Evolutionary conservation across 1,140 invertebrate genomes (phyloP).

Genomic region (Latrodectus geometricus): DNA sequence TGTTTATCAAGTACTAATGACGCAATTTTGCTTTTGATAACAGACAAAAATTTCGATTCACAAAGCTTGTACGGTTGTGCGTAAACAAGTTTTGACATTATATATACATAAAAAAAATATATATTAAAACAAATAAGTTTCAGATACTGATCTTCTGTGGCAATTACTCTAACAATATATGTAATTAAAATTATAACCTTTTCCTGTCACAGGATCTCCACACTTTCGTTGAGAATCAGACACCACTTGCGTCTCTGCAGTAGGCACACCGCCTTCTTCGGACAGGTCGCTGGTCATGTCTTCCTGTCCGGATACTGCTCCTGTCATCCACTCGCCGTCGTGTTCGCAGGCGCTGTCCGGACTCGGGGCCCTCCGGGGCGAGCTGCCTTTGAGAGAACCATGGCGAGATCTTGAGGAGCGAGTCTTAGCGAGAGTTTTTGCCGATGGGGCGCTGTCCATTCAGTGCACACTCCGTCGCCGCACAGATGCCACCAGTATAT

Average conservation of each 20-base stretch:
- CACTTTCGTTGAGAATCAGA: not conserved
- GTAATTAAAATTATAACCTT: slow-evolving; percentile 3
- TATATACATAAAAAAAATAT: too few relatives aligned
- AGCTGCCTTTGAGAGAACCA: slow-evolving; percentile 27
- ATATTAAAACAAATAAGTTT: too few relatives aligned
- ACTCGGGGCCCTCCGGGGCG: slow-evolving; percentile 16
- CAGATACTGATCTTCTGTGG: too few relatives aligned
- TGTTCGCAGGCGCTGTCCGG: slow-evolving; percentile 51
- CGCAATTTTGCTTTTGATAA: too few relatives aligned
- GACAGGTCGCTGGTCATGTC: slow-evolving; percentile 38
- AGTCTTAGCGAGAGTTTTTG: not conserved
- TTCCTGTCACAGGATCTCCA: not conserved
- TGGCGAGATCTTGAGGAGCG: slow-evolving; percentile 29
- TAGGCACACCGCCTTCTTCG: not conserved
- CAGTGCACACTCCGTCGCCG: not conserved
- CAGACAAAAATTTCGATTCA: too few relatives aligned
- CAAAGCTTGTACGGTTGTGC: too few relatives aligned
- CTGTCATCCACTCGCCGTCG: slow-evolving; percentile 10
- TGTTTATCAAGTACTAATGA: too few relatives aligned
- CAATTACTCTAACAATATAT: too few relatives aligned
- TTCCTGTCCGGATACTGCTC: not conserved
- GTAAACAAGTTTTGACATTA: too few relatives aligned
- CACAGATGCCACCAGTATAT: not conserved
- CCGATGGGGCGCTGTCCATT: slow-evolving; percentile 24
- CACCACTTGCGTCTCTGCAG: not conserved